A percentile compares a stretch with the other conserved stretches of the same genome.
Conservation (phyloP, 2,888 invertebrate genomes). For the Antheraea assamensis region DNA sequence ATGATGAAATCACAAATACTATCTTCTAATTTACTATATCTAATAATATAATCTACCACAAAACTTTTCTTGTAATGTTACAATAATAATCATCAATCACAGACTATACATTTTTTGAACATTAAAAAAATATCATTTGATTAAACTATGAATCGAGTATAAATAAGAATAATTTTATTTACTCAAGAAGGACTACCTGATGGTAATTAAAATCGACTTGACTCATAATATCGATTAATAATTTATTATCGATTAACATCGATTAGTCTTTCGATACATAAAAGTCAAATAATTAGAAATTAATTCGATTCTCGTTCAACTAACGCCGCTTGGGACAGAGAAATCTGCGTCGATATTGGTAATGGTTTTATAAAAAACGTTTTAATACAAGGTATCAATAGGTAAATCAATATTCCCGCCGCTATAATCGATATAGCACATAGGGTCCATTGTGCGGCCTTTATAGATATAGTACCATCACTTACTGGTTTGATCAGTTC, state of each 20-base stretch:
- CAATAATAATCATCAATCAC: not conserved
- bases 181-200: not conserved
- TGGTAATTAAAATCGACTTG: not conserved
- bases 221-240: not conserved
- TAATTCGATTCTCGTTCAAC: conserved; percentile 53
- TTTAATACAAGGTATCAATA: conserved; percentile 66
- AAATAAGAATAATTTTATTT: not conserved
- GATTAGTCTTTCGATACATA: too few species aligned
- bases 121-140: not conserved
- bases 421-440: conserved; percentile 65
- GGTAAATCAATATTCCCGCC: conserved; percentile 57
- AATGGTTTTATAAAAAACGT: conserved; percentile 49
- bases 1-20: not conserved
- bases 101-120: not conserved
- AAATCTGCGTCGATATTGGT: conserved; percentile 56
- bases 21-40: not conserved
- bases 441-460: conserved; percentile 68
- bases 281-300: conserved; percentile 7
- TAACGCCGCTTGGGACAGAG: conserved; percentile 65
- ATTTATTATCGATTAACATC: too few species aligned
- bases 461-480: conserved; percentile 58
- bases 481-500: conserved; percentile 45
- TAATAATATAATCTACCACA: not conserved
- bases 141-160: not conserved
- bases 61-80: not conserved